Percentiles rank a stretch among this genome's conserved stretches.
Evolutionary conservation across 2,113 vertebrate species (phyloP).

Genomic region (Vidua chalybeata): DNA sequence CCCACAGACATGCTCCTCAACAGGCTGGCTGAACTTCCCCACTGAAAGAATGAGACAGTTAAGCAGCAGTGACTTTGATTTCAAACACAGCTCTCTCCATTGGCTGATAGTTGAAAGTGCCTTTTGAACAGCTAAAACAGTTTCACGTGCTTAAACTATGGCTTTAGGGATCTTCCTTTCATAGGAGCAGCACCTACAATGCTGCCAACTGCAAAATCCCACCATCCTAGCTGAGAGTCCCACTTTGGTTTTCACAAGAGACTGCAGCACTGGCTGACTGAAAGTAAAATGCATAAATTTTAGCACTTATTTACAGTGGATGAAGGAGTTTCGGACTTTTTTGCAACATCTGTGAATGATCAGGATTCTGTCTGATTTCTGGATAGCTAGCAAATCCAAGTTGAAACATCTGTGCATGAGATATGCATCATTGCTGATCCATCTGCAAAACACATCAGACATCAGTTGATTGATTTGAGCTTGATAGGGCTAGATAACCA

Average conservation of each 20-base stretch:
- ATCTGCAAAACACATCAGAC: conserved; percentile 27
- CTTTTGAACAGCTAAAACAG: not conserved
- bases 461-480: not conserved
- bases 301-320: not conserved
- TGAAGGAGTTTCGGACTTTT: not conserved
- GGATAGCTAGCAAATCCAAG: conserved; percentile 34
- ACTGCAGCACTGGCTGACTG: not conserved
- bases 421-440: not conserved
- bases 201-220: not conserved
- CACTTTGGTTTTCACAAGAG: not conserved
- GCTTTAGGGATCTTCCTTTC: not conserved
- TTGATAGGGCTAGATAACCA: not conserved
- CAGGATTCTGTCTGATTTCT: conserved; percentile 26
- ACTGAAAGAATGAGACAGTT: not conserved
- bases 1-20: not conserved
- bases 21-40: not conserved
- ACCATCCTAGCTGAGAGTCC: not conserved
- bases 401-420: conserved; percentile 46
- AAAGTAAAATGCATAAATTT: not conserved
- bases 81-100: not conserved
- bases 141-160: not conserved
- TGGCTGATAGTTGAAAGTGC: not conserved
- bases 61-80: not conserved
- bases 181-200: not conserved
- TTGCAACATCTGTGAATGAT: conserved; percentile 27